phyloP scores from a whole-genome alignment of 2,113 vertebrate genomes.

The Urocolius indicus region DNA sequence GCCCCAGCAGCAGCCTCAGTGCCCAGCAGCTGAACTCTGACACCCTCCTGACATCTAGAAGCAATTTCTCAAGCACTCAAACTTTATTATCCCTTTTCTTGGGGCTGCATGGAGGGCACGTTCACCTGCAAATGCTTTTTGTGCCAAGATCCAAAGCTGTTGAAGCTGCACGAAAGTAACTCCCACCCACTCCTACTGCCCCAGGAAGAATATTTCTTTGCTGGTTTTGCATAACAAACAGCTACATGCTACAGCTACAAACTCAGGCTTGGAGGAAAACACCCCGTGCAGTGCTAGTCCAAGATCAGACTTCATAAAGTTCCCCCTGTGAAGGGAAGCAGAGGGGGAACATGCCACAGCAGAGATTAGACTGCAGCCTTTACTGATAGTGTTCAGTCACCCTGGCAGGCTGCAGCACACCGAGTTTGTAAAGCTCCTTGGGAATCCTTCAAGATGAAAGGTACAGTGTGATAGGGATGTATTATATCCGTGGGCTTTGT shows the following conservation, averaged over 20 bases:
- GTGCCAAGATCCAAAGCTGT: slow-evolving; percentile 23
- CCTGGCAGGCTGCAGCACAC: slow-evolving; percentile 47
- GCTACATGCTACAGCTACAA: slow-evolving; percentile 4
- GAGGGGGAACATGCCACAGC: not conserved
- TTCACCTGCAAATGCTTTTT: not conserved
- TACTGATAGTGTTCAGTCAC: slow-evolving; percentile 39
- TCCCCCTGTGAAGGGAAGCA: not conserved
- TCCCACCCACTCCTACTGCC: slow-evolving; percentile 55
- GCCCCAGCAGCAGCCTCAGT: not conserved
- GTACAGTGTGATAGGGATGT: slow-evolving; percentile 36
- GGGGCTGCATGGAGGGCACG: not conserved
- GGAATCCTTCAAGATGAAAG: slow-evolving; percentile 73
- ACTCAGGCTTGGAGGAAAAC: not conserved
- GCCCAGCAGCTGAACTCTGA: not conserved
- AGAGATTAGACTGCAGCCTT: slow-evolving; percentile 26
- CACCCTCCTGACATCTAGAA: not conserved
- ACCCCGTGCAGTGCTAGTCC: not conserved
- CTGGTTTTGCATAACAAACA: slow-evolving; percentile 52
- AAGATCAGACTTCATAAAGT: slow-evolving; percentile 9
- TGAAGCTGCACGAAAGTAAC: not conserved
- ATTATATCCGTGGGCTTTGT: slow-evolving; percentile 65
- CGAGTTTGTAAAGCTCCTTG: slow-evolving; percentile 56
- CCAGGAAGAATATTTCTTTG: slow-evolving; percentile 26
- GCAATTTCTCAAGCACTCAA: not conserved
- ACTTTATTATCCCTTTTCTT: not conserved